Conservation (phyloP, 2,797 vertebrate genomes). For the Rhadinocentrus ornatus region DNA sequence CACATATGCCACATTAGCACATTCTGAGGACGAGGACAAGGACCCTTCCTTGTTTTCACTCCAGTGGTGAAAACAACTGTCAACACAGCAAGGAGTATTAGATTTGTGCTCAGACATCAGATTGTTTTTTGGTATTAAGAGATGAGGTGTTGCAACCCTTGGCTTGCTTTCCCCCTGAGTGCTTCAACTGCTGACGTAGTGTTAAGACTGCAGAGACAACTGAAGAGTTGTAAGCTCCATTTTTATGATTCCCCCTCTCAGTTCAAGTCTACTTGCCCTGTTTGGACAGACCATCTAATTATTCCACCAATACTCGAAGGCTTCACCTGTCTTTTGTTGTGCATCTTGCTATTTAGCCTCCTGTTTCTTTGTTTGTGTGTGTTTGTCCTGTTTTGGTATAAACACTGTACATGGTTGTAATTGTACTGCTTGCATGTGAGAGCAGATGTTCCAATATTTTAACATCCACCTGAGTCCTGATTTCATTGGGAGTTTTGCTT, state of each 20-base stretch:
- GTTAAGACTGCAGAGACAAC: neutral
- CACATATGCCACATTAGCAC: no score
- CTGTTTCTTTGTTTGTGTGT: neutral
- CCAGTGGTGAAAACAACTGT: neutral
- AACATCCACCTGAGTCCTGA: neutral
- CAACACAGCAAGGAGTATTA: neutral
- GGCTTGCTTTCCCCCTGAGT: neutral
- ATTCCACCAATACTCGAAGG: neutral
- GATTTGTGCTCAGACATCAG: neutral
- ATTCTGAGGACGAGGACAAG: no score
- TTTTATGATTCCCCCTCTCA: neutral
- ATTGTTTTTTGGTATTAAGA: neutral
- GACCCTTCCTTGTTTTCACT: neutral
- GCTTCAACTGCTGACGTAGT: no score
- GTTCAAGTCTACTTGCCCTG: no score
- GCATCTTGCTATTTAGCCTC: neutral
- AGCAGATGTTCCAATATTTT: no score
- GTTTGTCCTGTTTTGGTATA: neutral
- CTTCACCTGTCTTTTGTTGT: neutral
- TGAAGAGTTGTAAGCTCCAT: neutral
- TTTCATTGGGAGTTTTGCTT: neutral
- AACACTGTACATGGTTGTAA: no score
- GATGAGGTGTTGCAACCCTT: neutral
- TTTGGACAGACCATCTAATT: no score
- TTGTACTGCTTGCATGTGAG: no score